Conservation (phyloP, 1,140 invertebrate species). For the Papilio helenus region DNA sequence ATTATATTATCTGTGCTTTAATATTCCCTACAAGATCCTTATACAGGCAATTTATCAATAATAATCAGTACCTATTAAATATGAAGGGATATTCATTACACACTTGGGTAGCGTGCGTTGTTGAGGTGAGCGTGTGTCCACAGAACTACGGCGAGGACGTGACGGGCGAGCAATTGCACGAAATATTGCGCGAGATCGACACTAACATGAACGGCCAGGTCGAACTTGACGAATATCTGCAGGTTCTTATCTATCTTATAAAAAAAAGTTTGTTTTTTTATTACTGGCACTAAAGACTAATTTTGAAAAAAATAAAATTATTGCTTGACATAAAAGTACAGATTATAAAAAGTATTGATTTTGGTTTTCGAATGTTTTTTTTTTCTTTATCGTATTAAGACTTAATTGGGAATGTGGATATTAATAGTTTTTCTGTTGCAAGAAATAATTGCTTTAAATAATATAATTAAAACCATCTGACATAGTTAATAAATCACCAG, state of each 20-base stretch:
- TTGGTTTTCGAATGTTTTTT: background rate
- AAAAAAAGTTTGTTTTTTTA: background rate
- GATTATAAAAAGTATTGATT: background rate
- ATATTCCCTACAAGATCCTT: no score
- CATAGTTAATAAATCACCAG: background rate
- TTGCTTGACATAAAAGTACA: background rate
- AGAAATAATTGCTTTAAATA: background rate
- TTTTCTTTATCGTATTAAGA: background rate
- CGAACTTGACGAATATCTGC: slow-evolving; percentile 98
- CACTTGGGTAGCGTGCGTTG: slow-evolving; percentile 40
- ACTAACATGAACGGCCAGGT: slow-evolving; percentile 99
- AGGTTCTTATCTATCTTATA: slow-evolving; percentile 86
- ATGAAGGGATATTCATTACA: background rate
- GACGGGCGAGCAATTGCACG: slow-evolving; percentile 97
- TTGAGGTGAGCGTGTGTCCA: slow-evolving; percentile 60
- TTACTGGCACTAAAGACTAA: background rate
- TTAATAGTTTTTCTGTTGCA: background rate
- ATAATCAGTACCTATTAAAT: no score
- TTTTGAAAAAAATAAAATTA: background rate
- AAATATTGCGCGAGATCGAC: slow-evolving; percentile 98
- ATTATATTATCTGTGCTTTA: no score
- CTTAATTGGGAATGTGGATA: background rate
- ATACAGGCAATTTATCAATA: no score
- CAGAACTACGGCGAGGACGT: slow-evolving; percentile 96
- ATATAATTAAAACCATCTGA: background rate